Evolutionary conservation across 2,797 vertebrate genomes (phyloP).

Genomic region (Molothrus aeneus): DNA sequence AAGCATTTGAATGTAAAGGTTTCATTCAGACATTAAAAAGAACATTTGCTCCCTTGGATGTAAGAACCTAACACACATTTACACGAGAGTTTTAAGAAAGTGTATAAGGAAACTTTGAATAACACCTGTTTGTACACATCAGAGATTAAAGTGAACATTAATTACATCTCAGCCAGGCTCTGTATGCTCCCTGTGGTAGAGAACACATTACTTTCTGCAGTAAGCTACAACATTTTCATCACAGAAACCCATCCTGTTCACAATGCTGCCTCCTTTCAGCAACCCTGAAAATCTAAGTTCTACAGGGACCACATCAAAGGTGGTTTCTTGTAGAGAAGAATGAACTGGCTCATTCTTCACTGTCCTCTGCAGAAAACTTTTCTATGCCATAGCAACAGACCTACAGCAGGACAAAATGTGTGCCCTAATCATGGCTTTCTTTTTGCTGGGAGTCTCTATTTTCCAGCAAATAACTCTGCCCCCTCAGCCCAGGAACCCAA

Average conservation of each 20-base stretch:
- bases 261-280: background rate
- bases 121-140: background rate
- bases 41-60: background rate
- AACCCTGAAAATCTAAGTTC: background rate
- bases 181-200: background rate
- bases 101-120: background rate
- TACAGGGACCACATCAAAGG: background rate
- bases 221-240: background rate
- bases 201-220: background rate
- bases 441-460: background rate
- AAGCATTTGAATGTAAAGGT: background rate
- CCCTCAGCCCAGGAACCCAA: background rate
- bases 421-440: background rate
- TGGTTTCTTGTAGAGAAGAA: background rate
- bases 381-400: background rate
- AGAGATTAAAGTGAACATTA: background rate
- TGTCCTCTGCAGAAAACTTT: background rate
- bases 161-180: background rate
- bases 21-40: background rate
- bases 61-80: background rate
- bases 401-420: background rate
- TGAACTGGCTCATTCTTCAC: background rate
- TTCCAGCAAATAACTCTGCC: background rate
- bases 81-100: background rate
- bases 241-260: background rate